Base-by-base conservation (phyloP, 2,113 vertebrate genomes). In the Epinephelus lanceolatus region DNA sequence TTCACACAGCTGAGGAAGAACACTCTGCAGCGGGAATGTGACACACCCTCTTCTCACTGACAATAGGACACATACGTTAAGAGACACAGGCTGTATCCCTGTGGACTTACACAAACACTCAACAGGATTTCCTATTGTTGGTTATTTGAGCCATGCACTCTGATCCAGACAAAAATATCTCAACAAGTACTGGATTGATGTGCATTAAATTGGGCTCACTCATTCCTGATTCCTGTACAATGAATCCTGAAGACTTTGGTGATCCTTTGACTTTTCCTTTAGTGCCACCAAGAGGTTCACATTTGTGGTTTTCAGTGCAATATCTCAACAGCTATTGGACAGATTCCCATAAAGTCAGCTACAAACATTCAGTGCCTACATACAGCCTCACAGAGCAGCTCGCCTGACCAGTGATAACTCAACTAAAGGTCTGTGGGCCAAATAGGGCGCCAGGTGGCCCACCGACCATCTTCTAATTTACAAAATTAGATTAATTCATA, bases 31-130 rank as follows among this genome's bases (percentile, higher is more conserved):
- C 59, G n/a, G 71, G 71, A 82, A 86, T 71, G 60, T 59, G 74
- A 45, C 83, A 81, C 89, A 77, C 73, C 81, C 68, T 70, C 14
- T 25, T 1, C 69, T 70, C 56, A 52, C 42, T 15, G 85, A 42
- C 15, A 47, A 83, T 37, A 37, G 33, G 33, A 37, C 51, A 51
- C 33, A 40, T 19, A 73, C 71, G 51, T 3, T 7, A 18, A 15
- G 30, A 55, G 0, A 23, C 12, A 73, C 15, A 65, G n/a, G 53
- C 56, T 47, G 23, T 56, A 47, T 9, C 40, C 10, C 14, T 17
- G 14, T 7, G 3, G 23, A 69, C 18, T 0, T 14, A 30, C 27
- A 27, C 23, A 18, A 0, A 47, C 0, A 18, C 3, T 19, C 2
- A 3, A 18, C 45, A 70, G 2, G 25, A 18, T n/a, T 9, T 49